phyloP scores from a whole-genome alignment of 2,888 invertebrate species.

The Parnassius smintheus region DNA sequence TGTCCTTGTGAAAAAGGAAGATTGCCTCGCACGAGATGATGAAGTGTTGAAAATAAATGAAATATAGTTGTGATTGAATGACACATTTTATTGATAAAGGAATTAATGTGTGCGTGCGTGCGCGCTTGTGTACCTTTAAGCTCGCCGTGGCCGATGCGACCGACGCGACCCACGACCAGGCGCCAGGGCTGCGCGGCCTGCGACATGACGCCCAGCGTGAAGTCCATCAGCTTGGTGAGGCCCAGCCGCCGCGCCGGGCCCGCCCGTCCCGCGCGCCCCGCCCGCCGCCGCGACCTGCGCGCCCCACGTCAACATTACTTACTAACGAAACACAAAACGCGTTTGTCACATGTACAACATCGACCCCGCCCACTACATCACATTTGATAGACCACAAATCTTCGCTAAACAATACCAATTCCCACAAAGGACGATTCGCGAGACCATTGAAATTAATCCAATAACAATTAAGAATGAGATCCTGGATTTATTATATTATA shows the following conservation, averaged over 20 bases:
- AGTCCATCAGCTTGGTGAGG: conserved; percentile 97
- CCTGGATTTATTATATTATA: too few relatives aligned
- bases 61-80: too few relatives aligned
- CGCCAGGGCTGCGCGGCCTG: conserved; percentile 97
- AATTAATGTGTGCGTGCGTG: too few relatives aligned
- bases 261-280: conserved; percentile 83
- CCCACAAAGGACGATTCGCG: too few relatives aligned
- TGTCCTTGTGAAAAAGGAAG: too few relatives aligned
- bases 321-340: neutral
- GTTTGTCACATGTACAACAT: too few relatives aligned
- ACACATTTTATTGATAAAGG: too few relatives aligned
- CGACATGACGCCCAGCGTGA: conserved; percentile 96
- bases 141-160: conserved; percentile 98
- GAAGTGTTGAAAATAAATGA: too few relatives aligned
- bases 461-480: neutral
- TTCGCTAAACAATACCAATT: too few relatives aligned
- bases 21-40: too few relatives aligned
- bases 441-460: too few relatives aligned
- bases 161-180: conserved; percentile 96
- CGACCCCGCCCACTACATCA: too few relatives aligned
- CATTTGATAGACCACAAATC: neutral
- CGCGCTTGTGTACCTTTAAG: conserved; percentile 85
- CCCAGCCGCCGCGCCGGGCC: conserved; percentile 94
- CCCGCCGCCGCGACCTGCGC: conserved; percentile 84
- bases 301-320: neutral